Percentiles rank a stretch among this genome's conserved stretches.
These are phyloP conservation scores for Plestiodon gilberti DNA, from an alignment of 2,113 vertebrate species.

Conservation along the genomic window DNA sequence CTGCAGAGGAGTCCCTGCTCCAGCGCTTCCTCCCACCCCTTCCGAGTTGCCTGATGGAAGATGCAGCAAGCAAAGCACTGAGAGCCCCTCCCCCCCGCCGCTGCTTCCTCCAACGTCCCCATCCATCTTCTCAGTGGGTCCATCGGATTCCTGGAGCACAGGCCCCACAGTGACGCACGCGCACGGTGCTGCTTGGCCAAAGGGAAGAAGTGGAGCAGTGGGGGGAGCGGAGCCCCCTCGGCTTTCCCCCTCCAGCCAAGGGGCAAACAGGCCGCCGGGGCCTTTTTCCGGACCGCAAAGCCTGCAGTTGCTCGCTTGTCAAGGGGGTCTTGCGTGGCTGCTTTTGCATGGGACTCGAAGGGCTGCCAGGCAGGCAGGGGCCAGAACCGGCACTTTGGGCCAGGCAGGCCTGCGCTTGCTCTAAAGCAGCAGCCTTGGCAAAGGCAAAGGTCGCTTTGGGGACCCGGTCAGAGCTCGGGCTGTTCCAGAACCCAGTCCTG, in stretches of 20 bases:
- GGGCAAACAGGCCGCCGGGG: no score
- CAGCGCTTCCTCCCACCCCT: background rate
- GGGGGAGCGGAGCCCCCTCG: background rate
- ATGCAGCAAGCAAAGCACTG: background rate
- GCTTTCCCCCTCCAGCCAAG: rapidly evolving
- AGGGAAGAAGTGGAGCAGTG: no score
- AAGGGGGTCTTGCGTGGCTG: background rate
- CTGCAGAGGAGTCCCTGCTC: background rate
- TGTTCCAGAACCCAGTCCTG: background rate
- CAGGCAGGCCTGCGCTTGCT: background rate
- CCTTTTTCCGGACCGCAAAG: background rate
- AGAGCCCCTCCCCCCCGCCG: background rate
- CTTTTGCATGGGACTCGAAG: background rate
- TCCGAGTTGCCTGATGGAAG: background rate
- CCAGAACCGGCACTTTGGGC: background rate
- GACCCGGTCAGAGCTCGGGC: background rate
- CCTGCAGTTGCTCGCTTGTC: no score
- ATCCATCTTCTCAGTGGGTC: background rate
- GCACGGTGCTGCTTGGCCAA: background rate
- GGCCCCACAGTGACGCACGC: rapidly evolving
- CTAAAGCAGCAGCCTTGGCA: background rate
- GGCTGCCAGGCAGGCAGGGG: no score
- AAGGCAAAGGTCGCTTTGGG: background rate
- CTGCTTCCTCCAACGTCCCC: background rate
- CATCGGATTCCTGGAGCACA: background rate